Evolutionary conservation across 2,888 invertebrate species (phyloP).

Genomic region (Platyscelio sp.): DNA sequence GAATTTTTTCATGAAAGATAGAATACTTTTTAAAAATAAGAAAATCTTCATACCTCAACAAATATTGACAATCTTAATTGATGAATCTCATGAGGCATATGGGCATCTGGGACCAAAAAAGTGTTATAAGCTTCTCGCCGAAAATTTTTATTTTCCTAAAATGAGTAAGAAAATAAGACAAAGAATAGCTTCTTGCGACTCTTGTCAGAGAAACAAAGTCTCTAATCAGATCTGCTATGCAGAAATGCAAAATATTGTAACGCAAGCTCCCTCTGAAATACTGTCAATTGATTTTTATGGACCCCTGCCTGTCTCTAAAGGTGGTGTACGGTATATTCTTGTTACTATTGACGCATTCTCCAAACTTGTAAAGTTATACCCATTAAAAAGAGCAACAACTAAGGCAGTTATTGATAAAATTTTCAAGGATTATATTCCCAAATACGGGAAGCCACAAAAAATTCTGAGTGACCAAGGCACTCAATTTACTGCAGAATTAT

Average conservation of each 20-base stretch:
- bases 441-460: background rate
- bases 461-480: conserved; percentile 16
- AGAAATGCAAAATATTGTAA: conserved; percentile 5
- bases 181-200: background rate
- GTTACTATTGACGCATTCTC: conserved; percentile 9
- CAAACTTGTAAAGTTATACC: conserved; percentile 19
- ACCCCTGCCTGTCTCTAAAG: conserved; percentile 40
- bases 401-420: background rate
- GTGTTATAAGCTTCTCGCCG: conserved; percentile 2
- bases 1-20: background rate
- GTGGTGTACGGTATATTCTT: background rate
- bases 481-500: conserved; percentile 1
- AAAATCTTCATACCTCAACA: too few relatives aligned
- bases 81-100: conserved; percentile 22
- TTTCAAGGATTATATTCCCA: background rate
- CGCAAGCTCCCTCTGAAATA: conserved; percentile 29
- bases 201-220: conserved; percentile 36
- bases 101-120: conserved; percentile 37
- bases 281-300: conserved; percentile 63
- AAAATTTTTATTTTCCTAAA: conserved; percentile 26
- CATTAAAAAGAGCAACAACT: background rate
- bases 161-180: background rate
- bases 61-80: too few relatives aligned
- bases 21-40: background rate
- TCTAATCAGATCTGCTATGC: background rate